Evolutionary conservation across 2,797 vertebrate genomes (phyloP).

Genomic region (Fundulus diaphanus): DNA sequence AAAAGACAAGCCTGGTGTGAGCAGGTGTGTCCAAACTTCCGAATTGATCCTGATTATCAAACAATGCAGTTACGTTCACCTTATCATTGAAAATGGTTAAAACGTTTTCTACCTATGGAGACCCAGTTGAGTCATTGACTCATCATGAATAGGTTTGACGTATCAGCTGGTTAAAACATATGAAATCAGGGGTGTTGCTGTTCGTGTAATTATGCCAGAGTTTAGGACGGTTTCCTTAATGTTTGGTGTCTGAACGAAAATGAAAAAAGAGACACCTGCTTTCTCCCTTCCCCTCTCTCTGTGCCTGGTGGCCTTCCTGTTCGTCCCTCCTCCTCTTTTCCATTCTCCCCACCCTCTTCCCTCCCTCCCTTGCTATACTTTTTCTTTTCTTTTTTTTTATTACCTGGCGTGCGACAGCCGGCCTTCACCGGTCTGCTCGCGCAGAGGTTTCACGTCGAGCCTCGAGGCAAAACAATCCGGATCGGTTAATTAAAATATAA

Average conservation of each 20-base stretch:
- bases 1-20: too few relatives aligned
- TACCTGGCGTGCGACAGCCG: slow-evolving; percentile 78
- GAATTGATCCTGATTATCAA: too few relatives aligned
- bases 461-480: slow-evolving; percentile 77
- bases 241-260: slow-evolving; percentile 5
- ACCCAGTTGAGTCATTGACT: too few relatives aligned
- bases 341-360: slow-evolving; percentile 12
- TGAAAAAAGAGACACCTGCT: slow-evolving; percentile 31
- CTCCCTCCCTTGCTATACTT: slow-evolving; percentile 9
- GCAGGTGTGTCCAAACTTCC: too few relatives aligned
- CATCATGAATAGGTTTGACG: not conserved
- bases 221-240: not conserved
- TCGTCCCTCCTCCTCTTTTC: slow-evolving; percentile 34
- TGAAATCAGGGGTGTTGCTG: not conserved
- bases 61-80: too few relatives aligned
- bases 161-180: not conserved
- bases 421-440: slow-evolving; percentile 73
- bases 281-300: slow-evolving; percentile 22
- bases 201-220: not conserved
- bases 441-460: slow-evolving; percentile 74
- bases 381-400: slow-evolving; percentile 44
- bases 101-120: too few relatives aligned
- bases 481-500: slow-evolving; percentile 77
- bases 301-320: slow-evolving; percentile 69
- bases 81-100: too few relatives aligned